Evolutionary conservation across 2,113 vertebrate species (phyloP).

Genomic region (Ondatra zibethicus): DNA sequence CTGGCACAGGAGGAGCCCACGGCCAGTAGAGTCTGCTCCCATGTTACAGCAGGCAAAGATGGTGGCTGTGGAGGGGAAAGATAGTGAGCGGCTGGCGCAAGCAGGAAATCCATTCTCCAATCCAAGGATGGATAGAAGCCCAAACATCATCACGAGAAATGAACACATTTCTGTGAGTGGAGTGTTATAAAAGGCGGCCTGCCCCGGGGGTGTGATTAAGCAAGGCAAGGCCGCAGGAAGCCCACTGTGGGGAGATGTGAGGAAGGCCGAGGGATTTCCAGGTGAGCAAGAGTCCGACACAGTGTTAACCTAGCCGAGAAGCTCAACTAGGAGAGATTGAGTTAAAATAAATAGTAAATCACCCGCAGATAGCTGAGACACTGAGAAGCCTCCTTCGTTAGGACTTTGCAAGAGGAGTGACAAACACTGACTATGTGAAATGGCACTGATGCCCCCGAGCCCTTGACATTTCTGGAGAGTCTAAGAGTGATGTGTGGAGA

Average conservation of each 20-base stretch:
- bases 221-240: conserved; percentile 34
- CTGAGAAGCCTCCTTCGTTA: background rate
- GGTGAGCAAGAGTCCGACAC: background rate
- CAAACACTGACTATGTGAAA: conserved; percentile 4
- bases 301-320: background rate
- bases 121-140: conserved; percentile 34
- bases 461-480: conserved; percentile 40
- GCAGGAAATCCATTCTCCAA: conserved; percentile 22
- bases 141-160: background rate
- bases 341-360: background rate
- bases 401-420: background rate
- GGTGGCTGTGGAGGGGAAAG: background rate
- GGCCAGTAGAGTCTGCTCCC: background rate
- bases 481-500: background rate
- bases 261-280: background rate
- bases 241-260: background rate
- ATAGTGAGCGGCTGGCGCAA: background rate
- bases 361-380: background rate
- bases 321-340: background rate
- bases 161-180: conserved; percentile 23
- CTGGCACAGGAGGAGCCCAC: background rate
- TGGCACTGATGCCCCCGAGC: background rate
- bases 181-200: background rate
- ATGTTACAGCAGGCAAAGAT: background rate
- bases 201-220: background rate